Conservation (phyloP, 1,140 invertebrate species). For the Platyura marginata region DNA sequence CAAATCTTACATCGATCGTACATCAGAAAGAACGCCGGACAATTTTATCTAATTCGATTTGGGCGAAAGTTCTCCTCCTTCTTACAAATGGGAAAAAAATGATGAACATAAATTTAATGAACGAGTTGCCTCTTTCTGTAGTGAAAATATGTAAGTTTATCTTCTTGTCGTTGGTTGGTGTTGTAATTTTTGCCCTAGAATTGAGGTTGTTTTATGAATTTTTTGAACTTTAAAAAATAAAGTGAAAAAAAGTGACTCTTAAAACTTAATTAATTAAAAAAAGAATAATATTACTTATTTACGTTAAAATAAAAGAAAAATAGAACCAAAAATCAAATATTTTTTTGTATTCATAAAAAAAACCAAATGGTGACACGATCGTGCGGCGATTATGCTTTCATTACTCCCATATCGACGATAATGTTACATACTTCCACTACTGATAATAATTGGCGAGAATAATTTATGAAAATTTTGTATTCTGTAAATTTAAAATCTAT, state of each 20-base stretch:
- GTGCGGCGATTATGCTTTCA: not conserved
- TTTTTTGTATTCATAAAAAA: not conserved
- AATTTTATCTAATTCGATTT: not conserved
- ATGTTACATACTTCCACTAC: not conserved
- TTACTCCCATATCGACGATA: not conserved
- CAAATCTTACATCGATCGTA: not conserved
- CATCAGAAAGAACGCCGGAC: not conserved
- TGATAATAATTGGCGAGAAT: not conserved
- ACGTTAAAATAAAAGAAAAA: not conserved
- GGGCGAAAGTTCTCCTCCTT: not conserved
- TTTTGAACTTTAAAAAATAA: too few species aligned
- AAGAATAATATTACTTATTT: not conserved
- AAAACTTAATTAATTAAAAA: too few species aligned
- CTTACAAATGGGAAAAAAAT: not conserved
- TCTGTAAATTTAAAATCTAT: constrained; percentile 54
- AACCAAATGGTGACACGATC: not conserved
- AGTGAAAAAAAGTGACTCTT: too few species aligned
- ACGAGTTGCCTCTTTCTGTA: too few species aligned
- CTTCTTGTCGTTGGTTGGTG: too few species aligned
- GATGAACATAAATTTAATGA: not conserved
- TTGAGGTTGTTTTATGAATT: too few species aligned
- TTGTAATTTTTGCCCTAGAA: too few species aligned
- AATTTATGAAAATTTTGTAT: not conserved
- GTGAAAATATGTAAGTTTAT: too few species aligned
- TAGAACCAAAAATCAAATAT: not conserved